These are phyloP conservation scores for Leptura quadrifasciata DNA, from an alignment of 2,888 invertebrate species.

Conservation along the genomic window DNA sequence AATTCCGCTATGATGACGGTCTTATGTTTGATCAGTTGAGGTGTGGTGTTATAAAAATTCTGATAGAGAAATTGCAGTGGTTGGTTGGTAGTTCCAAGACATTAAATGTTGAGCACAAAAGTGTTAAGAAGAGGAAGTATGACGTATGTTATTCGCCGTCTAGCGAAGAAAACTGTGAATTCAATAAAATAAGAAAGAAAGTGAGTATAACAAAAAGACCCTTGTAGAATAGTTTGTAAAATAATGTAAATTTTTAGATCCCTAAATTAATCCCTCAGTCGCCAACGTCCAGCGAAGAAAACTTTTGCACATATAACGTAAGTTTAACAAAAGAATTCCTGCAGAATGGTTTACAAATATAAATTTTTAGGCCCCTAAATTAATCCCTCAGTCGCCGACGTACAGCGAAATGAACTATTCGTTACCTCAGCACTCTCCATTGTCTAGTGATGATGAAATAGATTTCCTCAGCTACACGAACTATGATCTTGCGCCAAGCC, in stretches of 20 bases:
- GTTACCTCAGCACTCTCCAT: constrained; percentile 42
- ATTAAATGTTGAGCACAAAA: constrained; percentile 50
- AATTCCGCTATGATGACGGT: constrained; percentile 66
- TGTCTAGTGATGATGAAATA: constrained; percentile 60
- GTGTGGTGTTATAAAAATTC: constrained; percentile 62
- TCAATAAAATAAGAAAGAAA: too few species aligned
- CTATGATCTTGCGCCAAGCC: constrained; percentile 57
- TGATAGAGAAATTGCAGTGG: constrained; percentile 66
- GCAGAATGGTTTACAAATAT: neutral
- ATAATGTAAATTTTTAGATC: too few species aligned
- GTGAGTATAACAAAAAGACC: too few species aligned
- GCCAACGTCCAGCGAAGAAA: too few species aligned
- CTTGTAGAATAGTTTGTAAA: too few species aligned
- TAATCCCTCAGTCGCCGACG: constrained; percentile 34
- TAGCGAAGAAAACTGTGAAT: too few species aligned
- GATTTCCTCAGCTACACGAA: constrained; percentile 35
- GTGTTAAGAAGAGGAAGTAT: constrained; percentile 41
- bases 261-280: too few species aligned
- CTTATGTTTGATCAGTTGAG: constrained; percentile 65
- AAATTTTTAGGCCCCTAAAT: constrained; percentile 20
- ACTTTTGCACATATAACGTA: neutral
- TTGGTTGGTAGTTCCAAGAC: constrained; percentile 62
- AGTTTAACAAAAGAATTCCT: neutral
- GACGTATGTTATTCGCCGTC: too few species aligned
- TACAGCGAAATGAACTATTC: constrained; percentile 43